Evolutionary conservation across 2,888 invertebrate species (phyloP).

Genomic region (Muschampia plurimacula): DNA sequence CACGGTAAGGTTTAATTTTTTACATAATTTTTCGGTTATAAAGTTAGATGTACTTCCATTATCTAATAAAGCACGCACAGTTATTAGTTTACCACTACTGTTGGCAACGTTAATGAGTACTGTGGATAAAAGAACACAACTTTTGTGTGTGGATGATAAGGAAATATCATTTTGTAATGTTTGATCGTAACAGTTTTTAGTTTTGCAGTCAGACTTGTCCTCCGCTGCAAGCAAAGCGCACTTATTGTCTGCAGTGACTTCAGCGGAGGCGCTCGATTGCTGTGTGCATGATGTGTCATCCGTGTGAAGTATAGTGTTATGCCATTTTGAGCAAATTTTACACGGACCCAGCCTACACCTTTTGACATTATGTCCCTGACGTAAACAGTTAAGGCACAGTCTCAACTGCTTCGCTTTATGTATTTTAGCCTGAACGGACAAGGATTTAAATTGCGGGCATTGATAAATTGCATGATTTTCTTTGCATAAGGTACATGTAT

Average conservation of each 20-base stretch:
- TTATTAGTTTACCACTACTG: background rate
- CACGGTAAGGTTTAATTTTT: constrained; percentile 1
- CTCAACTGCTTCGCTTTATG: background rate
- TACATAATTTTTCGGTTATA: constrained; percentile 12
- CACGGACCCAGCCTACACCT: constrained; percentile 7
- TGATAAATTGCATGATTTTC: constrained; percentile 8
- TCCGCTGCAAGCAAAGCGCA: background rate
- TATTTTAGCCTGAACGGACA: background rate
- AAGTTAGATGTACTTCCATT: constrained; percentile 16
- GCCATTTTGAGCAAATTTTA: constrained; percentile 11
- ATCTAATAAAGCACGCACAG: constrained; percentile 16
- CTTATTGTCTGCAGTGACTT: background rate
- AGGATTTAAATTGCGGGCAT: background rate
- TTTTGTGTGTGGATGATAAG: constrained; percentile 7
- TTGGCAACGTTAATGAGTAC: background rate
- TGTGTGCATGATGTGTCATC: background rate
- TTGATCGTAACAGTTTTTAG: background rate
- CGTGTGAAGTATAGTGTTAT: background rate
- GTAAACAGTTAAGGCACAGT: constrained; percentile 12
- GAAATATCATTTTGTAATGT: constrained; percentile 30
- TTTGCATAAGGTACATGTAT: constrained; percentile 5
- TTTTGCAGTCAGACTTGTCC: constrained; percentile 2
- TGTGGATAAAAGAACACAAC: constrained; percentile 11
- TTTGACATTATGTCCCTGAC: constrained; percentile 3
- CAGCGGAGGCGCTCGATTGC: background rate